Evolutionary conservation across 2,113 vertebrate genomes (phyloP).

Genomic region (Bubalus kerabau): DNA sequence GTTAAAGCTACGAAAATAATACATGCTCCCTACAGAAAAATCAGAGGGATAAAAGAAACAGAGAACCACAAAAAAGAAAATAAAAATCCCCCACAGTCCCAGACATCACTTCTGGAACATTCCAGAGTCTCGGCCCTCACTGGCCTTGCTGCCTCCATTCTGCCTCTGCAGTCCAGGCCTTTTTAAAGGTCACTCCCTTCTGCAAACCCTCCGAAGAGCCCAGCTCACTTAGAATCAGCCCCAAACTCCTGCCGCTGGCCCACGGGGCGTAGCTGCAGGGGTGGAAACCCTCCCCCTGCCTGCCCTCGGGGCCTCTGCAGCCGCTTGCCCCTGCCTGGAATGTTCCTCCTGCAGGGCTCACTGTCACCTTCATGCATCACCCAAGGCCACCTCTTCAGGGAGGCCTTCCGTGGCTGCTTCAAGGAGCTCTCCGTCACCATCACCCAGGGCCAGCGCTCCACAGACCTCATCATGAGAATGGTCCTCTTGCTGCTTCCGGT

Average conservation of each 20-base stretch:
- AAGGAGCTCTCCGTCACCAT: rapidly evolving
- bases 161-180: not conserved
- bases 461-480: rapidly evolving
- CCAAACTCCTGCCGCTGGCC: not conserved
- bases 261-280: rapidly evolving
- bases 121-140: not conserved
- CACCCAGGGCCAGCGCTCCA: rapidly evolving
- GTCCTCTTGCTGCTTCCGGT: not conserved
- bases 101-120: not conserved
- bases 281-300: rapidly evolving
- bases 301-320: not conserved
- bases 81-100: not conserved
- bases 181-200: rapidly evolving
- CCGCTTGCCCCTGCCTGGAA: not conserved
- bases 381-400: not conserved
- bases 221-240: not conserved
- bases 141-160: not conserved
- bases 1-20: not conserved
- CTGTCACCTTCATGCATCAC: not conserved
- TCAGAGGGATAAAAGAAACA: not conserved
- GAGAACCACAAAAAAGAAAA: not conserved
- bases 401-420: not conserved
- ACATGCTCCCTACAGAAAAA: not conserved
- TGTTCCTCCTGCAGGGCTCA: not conserved
- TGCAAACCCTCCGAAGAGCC: not conserved